These are phyloP conservation scores for Sipunculus nudus DNA, from an alignment of 2,888 invertebrate species.

Conservation along the genomic window DNA sequence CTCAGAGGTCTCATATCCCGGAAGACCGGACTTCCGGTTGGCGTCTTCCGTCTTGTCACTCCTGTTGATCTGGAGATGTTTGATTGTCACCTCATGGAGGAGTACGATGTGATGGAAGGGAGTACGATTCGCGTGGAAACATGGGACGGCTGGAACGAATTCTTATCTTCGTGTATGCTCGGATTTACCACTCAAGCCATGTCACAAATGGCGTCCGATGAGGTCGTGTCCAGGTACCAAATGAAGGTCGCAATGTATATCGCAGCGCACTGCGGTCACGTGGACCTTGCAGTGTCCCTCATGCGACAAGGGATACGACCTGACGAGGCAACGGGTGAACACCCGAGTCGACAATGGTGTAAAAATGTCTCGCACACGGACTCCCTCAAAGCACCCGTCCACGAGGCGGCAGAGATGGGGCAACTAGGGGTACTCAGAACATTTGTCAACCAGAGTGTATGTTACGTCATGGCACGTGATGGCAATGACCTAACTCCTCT, in stretches of 20 bases:
- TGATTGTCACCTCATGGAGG: slow-evolving; percentile 56
- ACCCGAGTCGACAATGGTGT: slow-evolving; percentile 61
- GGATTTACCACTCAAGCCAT: slow-evolving; percentile 60
- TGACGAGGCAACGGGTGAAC: slow-evolving; percentile 61
- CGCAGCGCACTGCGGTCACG: slow-evolving; percentile 61
- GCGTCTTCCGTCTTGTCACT: slow-evolving; percentile 59
- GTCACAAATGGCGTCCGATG: slow-evolving; percentile 49
- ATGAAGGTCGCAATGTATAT: slow-evolving; percentile 62
- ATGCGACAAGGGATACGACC: slow-evolving; percentile 54
- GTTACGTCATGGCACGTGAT: slow-evolving; percentile 58
- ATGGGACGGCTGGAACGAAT: slow-evolving; percentile 65
- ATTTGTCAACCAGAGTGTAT: slow-evolving; percentile 60
- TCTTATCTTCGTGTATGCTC: slow-evolving; percentile 56
- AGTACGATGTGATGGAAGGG: slow-evolving; percentile 48
- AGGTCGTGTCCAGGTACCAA: slow-evolving; percentile 57
- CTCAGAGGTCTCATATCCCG: slow-evolving; percentile 56
- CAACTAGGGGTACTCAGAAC: slow-evolving; percentile 59
- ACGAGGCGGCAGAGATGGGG: slow-evolving; percentile 60
- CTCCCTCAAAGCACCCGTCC: slow-evolving; percentile 55
- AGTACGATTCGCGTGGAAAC: slow-evolving; percentile 55
- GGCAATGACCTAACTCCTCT: slow-evolving; percentile 59
- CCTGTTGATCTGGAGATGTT: slow-evolving; percentile 55
- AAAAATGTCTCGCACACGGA: slow-evolving; percentile 50
- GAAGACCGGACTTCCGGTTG: slow-evolving; percentile 63
- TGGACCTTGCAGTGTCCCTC: slow-evolving; percentile 56